Conservation (phyloP, 2,797 vertebrate genomes). For the Poeciliopsis turneri region DNA sequence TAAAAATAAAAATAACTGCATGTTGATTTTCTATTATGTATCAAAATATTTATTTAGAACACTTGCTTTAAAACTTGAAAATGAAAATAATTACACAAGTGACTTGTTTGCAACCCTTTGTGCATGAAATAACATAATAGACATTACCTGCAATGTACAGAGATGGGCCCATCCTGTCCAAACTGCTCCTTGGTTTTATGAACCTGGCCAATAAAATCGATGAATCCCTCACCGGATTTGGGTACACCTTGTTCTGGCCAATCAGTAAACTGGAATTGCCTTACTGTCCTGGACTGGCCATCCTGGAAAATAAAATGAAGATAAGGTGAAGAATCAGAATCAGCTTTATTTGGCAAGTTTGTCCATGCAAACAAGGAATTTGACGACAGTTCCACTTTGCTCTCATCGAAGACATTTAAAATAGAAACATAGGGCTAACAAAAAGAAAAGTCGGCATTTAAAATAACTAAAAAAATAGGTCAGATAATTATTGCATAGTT, state of each 20-base stretch:
- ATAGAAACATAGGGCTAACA: not conserved
- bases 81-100: not conserved
- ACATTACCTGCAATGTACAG: constrained; percentile 95
- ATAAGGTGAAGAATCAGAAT: not conserved
- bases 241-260: constrained; percentile 98
- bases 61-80: not conserved
- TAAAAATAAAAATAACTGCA: not conserved
- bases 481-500: not conserved
- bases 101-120: not conserved
- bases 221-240: constrained; percentile 97
- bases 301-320: constrained; percentile 80
- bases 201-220: constrained; percentile 98
- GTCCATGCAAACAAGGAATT: not conserved
- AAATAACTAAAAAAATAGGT: not conserved
- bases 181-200: constrained; percentile 99
- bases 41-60: not conserved
- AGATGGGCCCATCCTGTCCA: constrained; percentile 97
- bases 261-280: constrained; percentile 99
- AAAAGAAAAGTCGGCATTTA: not conserved
- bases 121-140: not conserved
- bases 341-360: not conserved
- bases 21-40: not conserved
- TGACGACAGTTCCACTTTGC: not conserved
- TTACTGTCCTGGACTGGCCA: constrained; percentile 94
- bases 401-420: not conserved